These are phyloP conservation scores for Lasiommata megera DNA, from an alignment of 2,888 invertebrate species.

Conservation along the genomic window DNA sequence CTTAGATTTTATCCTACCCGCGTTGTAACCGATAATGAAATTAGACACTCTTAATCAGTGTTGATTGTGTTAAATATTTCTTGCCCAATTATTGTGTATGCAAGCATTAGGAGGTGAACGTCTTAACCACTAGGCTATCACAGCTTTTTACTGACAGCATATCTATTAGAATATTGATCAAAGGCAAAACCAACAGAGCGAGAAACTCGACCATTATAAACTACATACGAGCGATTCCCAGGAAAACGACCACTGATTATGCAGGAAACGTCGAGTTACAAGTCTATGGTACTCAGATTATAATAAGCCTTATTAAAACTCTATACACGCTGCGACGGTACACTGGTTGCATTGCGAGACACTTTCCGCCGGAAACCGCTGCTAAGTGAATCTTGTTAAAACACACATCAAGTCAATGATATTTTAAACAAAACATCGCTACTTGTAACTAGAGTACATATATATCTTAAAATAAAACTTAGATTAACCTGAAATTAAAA, in stretches of 20 bases:
- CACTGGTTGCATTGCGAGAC: conserved; percentile 55
- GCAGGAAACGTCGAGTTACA: conserved; percentile 51
- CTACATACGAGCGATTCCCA: conserved; percentile 45
- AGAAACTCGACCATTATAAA: conserved; percentile 46
- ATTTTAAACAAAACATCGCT: background rate
- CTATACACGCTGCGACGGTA: conserved; percentile 59
- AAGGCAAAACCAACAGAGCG: conserved; percentile 49
- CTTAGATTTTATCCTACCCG: too few relatives aligned
- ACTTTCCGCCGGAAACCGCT: conserved; percentile 64
- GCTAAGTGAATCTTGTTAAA: conserved; percentile 47
- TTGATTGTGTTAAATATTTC: too few relatives aligned
- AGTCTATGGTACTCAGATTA: conserved; percentile 42
- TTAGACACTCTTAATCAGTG: too few relatives aligned
- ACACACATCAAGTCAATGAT: conserved; percentile 17
- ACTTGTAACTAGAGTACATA: too few relatives aligned
- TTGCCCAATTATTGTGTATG: too few relatives aligned
- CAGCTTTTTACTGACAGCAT: too few relatives aligned
- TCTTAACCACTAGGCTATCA: too few relatives aligned
- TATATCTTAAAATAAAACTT: too few relatives aligned
- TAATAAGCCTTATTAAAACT: conserved; percentile 62
- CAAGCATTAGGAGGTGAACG: too few relatives aligned
- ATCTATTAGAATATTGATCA: too few relatives aligned
- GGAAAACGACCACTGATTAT: conserved; percentile 49
- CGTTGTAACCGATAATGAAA: too few relatives aligned
- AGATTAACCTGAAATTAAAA: too few relatives aligned